Base-by-base conservation (phyloP, 2,888 invertebrate species). In the Lamellibrachia columna region DNA sequence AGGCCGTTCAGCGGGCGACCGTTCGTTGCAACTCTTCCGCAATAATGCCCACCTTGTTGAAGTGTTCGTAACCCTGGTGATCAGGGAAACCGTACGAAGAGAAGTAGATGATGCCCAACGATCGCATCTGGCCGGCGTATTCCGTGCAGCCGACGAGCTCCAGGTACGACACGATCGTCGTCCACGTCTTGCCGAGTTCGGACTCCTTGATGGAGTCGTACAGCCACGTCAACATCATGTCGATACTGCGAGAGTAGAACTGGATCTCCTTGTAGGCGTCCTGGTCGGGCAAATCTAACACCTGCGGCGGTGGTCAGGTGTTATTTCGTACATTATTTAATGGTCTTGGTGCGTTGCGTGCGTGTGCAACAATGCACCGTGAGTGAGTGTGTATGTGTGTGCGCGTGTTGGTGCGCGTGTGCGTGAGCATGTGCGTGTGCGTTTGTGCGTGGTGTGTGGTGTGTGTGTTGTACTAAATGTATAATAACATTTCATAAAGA, bases 21-120 rank as follows among this genome's bases (percentile, higher is more conserved):
- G 22, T 60, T 22, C 11, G 60, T 11, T 60, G 60, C 15, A 4
- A 60, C 11, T 98, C 98, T 93, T 98, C 97, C 3, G 98, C 98
- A 91, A 98, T 97, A 91, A 98, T 98, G 96, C 98, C 98, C 96
- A 98, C 98, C 58, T 98, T 97, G 94, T 98, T 98, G 96, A 98
- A 98, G 94, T 97, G 97, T 90, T 98, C 97, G 96, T 98, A 98
- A 93, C 98, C 98, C 90, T 97, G 97, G 0, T 97, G 97, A 8
- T 97, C 97, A 1, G 98, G 97, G 92, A 95, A 95, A 6, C 97
- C 97, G 0, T 98, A 98, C 94, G 98, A 97, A 0, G 98, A 98
- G 95, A 98, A 98, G 96, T 98, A 98, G 96, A 98, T 98, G 94
- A 98, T 98, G 2, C 98, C 98, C 94, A 98, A 97, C 0, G 98